Evolutionary conservation across 2,113 vertebrate species (phyloP), one percentile per base, ranked within the genome.

Genomic region (Aix galericulata): DNA sequence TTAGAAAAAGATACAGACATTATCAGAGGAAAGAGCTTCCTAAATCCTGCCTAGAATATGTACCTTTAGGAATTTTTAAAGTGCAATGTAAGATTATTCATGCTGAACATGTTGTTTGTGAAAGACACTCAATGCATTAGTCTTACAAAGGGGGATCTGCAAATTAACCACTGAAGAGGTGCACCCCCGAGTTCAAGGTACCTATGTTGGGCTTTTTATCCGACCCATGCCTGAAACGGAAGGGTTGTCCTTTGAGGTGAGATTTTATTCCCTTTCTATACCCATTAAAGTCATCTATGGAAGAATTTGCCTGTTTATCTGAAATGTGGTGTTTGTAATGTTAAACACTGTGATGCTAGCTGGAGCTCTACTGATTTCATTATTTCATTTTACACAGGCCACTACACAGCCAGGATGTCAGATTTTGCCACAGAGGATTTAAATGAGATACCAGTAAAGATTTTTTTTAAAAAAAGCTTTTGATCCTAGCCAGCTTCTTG

Each of bases 351-450:
- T 63, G 55, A 71, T 76, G 71, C 53, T 85, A 67, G 74, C 94
- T 81, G 59, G 32, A 89, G 60, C 91, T 93, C 29, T 71, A 71
- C 71, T 88, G 71, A 77, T 89, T 89, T 81, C 44, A 40, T 89
- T 56, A 72, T 80, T 91, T 85, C 42, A 50, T 93, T 91, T 94
- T 82, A 53, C 66, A 88, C 76, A 76, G 64, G 56, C 73, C 60
- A 58, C 79, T 68, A 53, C 76, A 60, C 90, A 86, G 56, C 38
- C 60, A 89, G 60, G 56, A 64, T 83, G 52, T 23, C 1, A 1
- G 14, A 69, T 92, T 91, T 81, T 91, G 52, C 69, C 82, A 64
- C 42, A 52, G 56, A 79, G 52, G 38, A 84, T 83, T 94, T 63
- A 86, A 86, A 86, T 63, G 73, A 78, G 64, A 72, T 83, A 93